phyloP scores from a whole-genome alignment of 2,888 invertebrate species.

The Lacanobia wlatinum region DNA sequence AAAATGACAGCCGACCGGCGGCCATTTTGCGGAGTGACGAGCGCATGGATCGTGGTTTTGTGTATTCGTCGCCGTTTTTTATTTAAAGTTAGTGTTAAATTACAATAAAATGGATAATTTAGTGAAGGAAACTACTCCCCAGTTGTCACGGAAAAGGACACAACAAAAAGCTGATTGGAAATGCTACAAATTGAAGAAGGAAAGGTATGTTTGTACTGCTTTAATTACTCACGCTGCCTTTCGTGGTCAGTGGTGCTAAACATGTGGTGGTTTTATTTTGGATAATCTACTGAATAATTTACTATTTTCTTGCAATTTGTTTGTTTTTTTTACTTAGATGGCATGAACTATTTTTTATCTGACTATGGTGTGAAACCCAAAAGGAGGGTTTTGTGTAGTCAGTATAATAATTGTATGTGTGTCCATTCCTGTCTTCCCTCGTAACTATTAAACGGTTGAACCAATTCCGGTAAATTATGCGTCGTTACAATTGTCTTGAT shows the following conservation, averaged over 20 bases:
- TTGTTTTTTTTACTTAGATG: neutral
- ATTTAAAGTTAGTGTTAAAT: too few species aligned
- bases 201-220: conserved; percentile 25
- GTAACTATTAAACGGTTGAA: neutral
- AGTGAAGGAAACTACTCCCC: neutral
- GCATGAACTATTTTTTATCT: conserved; percentile 15
- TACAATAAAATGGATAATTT: too few species aligned
- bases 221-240: conserved; percentile 2
- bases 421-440: neutral
- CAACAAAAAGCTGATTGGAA: conserved; percentile 28
- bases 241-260: conserved; percentile 4
- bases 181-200: conserved; percentile 29
- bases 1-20: conserved; percentile 21
- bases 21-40: conserved; percentile 22
- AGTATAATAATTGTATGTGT: neutral
- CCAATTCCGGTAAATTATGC: neutral
- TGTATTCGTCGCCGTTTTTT: neutral
- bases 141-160: conserved; percentile 30
- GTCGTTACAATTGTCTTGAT: neutral
- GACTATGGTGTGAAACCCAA: neutral
- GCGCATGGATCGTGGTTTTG: conserved; percentile 8
- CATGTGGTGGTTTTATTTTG: conserved; percentile 2
- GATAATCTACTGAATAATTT: neutral
- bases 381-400: conserved; percentile 1
- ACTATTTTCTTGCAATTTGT: conserved; percentile 3